Percentiles rank a stretch among this genome's conserved stretches.
phyloP scores from a whole-genome alignment of 2,113 vertebrate genomes.

The Probosciger aterrimus region DNA sequence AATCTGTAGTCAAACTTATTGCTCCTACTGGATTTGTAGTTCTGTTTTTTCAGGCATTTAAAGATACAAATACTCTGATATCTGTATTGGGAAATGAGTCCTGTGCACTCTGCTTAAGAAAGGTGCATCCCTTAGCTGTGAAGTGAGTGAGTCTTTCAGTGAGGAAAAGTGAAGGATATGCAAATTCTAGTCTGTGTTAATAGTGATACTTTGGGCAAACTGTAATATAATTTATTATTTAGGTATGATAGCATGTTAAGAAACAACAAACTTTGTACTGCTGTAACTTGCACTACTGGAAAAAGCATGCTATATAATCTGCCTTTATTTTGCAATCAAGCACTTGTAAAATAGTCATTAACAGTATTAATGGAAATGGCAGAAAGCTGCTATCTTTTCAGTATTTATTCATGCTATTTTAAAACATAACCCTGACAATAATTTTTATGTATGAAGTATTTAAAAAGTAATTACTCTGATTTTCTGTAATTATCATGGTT shows the following conservation, averaged over 20 bases:
- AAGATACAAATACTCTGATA: neutral
- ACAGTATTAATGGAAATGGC: neutral
- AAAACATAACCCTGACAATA: neutral
- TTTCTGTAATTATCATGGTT: neutral
- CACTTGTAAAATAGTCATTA: slow-evolving; percentile 16
- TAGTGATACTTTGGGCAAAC: neutral
- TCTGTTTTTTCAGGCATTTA: neutral
- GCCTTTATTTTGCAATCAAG: slow-evolving; percentile 33
- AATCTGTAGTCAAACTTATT: neutral
- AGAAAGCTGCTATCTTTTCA: neutral
- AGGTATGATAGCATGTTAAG: neutral
- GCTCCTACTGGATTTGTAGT: neutral
- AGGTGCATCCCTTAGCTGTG: neutral
- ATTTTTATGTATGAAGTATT: neutral
- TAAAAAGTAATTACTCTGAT: neutral
- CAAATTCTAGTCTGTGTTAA: neutral
- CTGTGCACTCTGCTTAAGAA: neutral
- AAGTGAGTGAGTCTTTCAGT: neutral
- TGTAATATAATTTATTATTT: neutral
- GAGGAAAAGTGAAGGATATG: neutral
- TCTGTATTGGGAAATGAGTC: neutral
- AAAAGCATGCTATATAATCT: neutral
- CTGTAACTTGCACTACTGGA: slow-evolving; percentile 27
- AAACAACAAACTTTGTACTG: neutral
- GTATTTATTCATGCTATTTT: neutral